These are phyloP conservation scores for Synergus gifuensis DNA, from an alignment of 2,888 invertebrate species.

Conservation along the genomic window DNA sequence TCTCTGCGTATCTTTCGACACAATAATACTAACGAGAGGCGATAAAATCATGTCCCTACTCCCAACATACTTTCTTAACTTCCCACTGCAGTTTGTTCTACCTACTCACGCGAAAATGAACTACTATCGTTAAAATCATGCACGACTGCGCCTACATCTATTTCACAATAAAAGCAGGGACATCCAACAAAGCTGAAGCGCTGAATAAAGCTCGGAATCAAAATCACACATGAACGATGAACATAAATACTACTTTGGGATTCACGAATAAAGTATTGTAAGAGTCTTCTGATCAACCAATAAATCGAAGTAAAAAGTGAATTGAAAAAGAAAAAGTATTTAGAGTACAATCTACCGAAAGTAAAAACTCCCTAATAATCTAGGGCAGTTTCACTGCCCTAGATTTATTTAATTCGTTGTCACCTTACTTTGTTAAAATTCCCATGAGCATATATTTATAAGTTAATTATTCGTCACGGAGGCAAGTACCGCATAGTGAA, in stretches of 20 bases:
- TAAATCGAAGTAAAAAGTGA: too few species aligned
- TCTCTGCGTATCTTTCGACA: constrained; percentile 57
- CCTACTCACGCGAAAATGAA: constrained; percentile 39
- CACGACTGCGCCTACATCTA: constrained; percentile 10
- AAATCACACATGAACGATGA: constrained; percentile 13
- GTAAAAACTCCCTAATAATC: too few species aligned
- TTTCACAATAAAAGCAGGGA: not conserved
- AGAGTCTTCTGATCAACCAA: too few species aligned
- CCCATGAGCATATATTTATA: not conserved
- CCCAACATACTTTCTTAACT: constrained; percentile 38
- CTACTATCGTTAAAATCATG: constrained; percentile 32
- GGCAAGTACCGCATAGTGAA: constrained; percentile 17
- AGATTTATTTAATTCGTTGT: not conserved
- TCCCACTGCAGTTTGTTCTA: constrained; percentile 38
- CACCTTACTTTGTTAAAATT: not conserved
- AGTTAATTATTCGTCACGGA: constrained; percentile 21
- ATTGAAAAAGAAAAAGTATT: too few species aligned
- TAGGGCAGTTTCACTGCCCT: not conserved
- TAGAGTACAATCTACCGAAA: not conserved
- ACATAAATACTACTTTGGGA: not conserved
- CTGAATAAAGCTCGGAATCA: not conserved
- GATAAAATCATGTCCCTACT: constrained; percentile 45
- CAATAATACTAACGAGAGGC: constrained; percentile 47
- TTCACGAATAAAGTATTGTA: not conserved
- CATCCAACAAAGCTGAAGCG: not conserved